Evolutionary conservation across 2,113 vertebrate genomes (phyloP), one percentile per base, ranked within the genome.

Genomic region (Hippopotamus amphibius): DNA sequence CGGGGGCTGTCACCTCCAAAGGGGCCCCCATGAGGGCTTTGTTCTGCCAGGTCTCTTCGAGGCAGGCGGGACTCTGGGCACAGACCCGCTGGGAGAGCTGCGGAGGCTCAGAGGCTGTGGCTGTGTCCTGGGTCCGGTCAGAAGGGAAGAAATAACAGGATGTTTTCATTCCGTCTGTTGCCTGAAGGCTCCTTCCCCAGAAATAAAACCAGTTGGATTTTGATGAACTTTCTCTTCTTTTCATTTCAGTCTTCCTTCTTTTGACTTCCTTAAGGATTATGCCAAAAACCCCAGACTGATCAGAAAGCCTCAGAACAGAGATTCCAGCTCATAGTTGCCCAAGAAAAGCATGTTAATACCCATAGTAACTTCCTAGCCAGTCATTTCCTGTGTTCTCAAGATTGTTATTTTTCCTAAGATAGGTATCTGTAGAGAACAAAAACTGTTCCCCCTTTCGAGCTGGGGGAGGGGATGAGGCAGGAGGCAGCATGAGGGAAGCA

Each of bases 321-420:
- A 93, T 61, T 97, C 88, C 65, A 43, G 33, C 83, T 89, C 81
- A 28, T 1, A 80, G 88, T 90, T 80, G 80, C 92, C 95, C 88
- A 93, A 95, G 92, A 96, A 96, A 96, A 97, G 83, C 96, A 97
- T 86, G 88, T 91, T 91, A 74, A 96, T 86, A 84, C 91, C 68
- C 22, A 76, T 84, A 97, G 93, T 82, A 8, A 93, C 87, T 95
- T 97, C 92, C 93, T 91, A 89, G 82, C 68, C 85, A 84, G 74
- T 93, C 92, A 96, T 90, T 98, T 96, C 97, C 97, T 93, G 89
- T 92, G 74, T 85, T 93, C 90, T 80, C 83, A 86, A 72, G 87
- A 61, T 92, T 88, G 89, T 84, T 79, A 14, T 87, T 84, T 92
- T 50, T 10, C 86, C 80, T 65, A n/a, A 85, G 82, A 96, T 95